phyloP scores from a whole-genome alignment of 1,140 invertebrate species.

The Pectinophora gossypiella region DNA sequence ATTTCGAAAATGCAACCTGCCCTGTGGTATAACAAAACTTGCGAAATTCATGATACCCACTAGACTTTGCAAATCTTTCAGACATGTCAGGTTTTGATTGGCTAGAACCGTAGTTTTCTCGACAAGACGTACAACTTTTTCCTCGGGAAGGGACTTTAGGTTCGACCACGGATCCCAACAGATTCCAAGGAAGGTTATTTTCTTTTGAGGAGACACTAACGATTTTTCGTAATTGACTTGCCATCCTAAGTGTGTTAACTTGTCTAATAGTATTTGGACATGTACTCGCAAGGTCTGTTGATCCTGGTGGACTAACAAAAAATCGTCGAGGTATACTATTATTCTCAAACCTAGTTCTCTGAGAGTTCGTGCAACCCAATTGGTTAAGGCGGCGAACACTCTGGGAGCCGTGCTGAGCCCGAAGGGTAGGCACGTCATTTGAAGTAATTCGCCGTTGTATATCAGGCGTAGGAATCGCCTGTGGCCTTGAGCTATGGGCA shows the following conservation, averaged over 20 bases:
- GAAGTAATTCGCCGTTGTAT: constrained; percentile 22
- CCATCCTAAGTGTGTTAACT: constrained; percentile 17
- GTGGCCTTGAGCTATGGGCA: constrained; percentile 15
- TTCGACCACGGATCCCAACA: constrained; percentile 25
- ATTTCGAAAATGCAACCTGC: constrained; percentile 33
- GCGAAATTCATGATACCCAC: too few species aligned
- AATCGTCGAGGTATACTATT: constrained; percentile 28
- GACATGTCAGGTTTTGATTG: neutral
- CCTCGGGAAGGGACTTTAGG: constrained; percentile 19
- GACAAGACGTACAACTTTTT: constrained; percentile 10
- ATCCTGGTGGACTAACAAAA: constrained; percentile 17
- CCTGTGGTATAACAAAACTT: constrained; percentile 72
- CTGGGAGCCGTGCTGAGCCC: too few species aligned
- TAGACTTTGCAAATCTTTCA: constrained; percentile 32
- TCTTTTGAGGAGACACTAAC: constrained; percentile 10
- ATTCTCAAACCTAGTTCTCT: constrained; percentile 20
- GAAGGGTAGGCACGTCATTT: constrained; percentile 29
- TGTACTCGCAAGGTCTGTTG: neutral
- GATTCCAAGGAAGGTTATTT: constrained; percentile 25
- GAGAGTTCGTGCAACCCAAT: constrained; percentile 32
- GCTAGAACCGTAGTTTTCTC: constrained; percentile 7
- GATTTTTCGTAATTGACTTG: constrained; percentile 18
- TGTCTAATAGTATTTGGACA: constrained; percentile 4
- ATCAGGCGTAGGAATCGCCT: constrained; percentile 18
- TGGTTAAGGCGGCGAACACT: constrained; percentile 24